Conservation (phyloP, 2,113 vertebrate genomes). For the Pseudolaguvia tuberculata region DNA sequence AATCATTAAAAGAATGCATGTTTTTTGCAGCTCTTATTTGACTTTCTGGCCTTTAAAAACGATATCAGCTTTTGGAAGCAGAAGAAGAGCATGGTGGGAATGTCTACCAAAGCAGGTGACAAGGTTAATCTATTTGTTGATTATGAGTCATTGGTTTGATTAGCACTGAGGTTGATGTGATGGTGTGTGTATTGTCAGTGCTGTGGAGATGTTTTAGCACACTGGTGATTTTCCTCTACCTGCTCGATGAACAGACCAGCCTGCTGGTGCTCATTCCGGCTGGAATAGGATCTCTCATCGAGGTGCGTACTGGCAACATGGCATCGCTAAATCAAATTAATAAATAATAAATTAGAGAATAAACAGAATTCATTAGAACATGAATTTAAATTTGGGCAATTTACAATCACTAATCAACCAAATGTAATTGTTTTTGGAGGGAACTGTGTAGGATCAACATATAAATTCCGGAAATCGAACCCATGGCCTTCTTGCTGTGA, state of each 20-base stretch:
- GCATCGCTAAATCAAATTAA: neutral
- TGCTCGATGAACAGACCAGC: slow-evolving; percentile 95
- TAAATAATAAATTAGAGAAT: neutral
- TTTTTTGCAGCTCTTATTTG: slow-evolving; percentile 85
- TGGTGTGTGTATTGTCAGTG: slow-evolving; percentile 60
- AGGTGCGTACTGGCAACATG: slow-evolving; percentile 66
- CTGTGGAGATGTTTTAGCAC: slow-evolving; percentile 98
- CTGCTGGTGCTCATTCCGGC: slow-evolving; percentile 90
- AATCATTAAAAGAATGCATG: neutral
- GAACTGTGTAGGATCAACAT: too few relatives aligned
- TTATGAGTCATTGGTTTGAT: neutral
- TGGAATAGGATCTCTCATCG: slow-evolving; percentile 87
- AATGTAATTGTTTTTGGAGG: too few relatives aligned
- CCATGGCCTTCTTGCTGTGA: too few relatives aligned
- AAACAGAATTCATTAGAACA: too few relatives aligned
- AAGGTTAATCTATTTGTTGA: neutral
- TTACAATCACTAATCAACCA: too few relatives aligned
- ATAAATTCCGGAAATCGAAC: too few relatives aligned
- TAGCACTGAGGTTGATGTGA: neutral
- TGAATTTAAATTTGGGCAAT: too few relatives aligned
- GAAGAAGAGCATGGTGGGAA: slow-evolving; percentile 96
- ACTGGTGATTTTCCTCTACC: slow-evolving; percentile 93
- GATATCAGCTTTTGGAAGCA: slow-evolving; percentile 99
- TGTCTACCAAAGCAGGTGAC: slow-evolving; percentile 95
- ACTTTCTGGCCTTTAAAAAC: slow-evolving; percentile 97